Evolutionary conservation across 2,797 vertebrate genomes (phyloP), one percentile per base, ranked within the genome.

Genomic region (Cottoperca gobio): DNA sequence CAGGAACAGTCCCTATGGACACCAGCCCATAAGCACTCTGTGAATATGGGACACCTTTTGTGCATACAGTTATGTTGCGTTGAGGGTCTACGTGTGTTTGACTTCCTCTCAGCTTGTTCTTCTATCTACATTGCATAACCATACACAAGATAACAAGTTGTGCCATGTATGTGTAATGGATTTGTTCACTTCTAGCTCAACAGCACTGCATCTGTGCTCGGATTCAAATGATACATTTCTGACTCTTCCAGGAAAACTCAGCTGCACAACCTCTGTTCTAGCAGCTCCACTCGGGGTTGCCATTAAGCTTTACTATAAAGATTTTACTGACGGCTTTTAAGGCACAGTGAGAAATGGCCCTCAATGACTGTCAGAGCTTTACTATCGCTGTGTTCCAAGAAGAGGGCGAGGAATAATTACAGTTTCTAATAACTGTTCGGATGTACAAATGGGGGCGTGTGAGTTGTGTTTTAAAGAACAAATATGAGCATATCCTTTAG

Each of bases 1-100:
- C 53, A 79, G 53, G 68, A 73, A 57, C 68, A 74, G 73, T 83
- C 83, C 81, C 86, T 62, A 10, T 67, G 79, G 86, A 86, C 72
- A 43, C 49, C 52, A 62, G 50, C 60, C 73, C 69, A 76, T 81
- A 70, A 74, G 68, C 57, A 37, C 75, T 62, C n/a, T 57, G 69
- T 83, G 74, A 85, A 87, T 82, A 79, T 81, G 75, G 76, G 67
- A 82, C 71, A 74, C 52, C 61, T 84, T 84, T 83, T 84, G 73
- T 86, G 48, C 58, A 33, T 45, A 12, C 35, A 73, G 60, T 50
- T 61, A 46, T 71, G 72, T 40, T 80, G 73, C 80, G 64, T 24
- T 65, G 37, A 70, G 49, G 46, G 45, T 48, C 42, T 55, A 28
- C 1, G 1, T 68, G 57, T 68, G 59, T 63, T 68, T 72, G 48